Conservation (phyloP, 2,888 invertebrate species). For the Acleris emargana region DNA sequence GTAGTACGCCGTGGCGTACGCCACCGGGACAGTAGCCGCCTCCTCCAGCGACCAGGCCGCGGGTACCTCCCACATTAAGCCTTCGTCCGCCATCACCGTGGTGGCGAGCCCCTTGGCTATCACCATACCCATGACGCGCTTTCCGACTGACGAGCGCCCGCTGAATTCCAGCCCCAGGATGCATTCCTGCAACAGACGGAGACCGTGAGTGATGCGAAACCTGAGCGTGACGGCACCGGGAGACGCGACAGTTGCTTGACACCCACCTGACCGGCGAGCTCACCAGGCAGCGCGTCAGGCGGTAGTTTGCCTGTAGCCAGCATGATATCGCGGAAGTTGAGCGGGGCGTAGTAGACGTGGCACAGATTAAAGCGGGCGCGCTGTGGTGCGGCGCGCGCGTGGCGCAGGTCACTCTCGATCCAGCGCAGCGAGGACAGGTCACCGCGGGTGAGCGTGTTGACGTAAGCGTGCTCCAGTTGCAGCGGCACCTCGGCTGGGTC, state of each 20-base stretch:
- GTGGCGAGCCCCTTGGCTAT: conserved; percentile 95
- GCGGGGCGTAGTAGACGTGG: conserved; percentile 95
- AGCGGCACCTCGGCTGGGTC: conserved; percentile 62
- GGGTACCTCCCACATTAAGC: conserved; percentile 95
- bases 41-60: conserved; percentile 94
- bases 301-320: conserved; percentile 98
- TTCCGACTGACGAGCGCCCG: conserved; percentile 89
- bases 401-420: conserved; percentile 89
- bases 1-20: conserved; percentile 96
- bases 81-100: conserved; percentile 91
- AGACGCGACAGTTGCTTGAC: no score
- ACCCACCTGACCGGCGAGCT: conserved; percentile 86
- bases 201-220: no score
- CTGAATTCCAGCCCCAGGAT: conserved; percentile 97
- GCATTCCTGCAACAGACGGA: conserved; percentile 94
- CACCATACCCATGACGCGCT: conserved; percentile 96
- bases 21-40: conserved; percentile 97
- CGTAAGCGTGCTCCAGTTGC: conserved; percentile 95
- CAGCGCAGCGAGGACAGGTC: conserved; percentile 97
- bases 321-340: conserved; percentile 99
- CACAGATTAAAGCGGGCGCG: conserved; percentile 87
- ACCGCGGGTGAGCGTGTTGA: conserved; percentile 96
- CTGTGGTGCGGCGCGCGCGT: conserved; percentile 64
- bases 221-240: no score
- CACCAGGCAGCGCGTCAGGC: conserved; percentile 97